Conservation (phyloP, 2,113 vertebrate species). For the Aleadryas rufinucha region DNA sequence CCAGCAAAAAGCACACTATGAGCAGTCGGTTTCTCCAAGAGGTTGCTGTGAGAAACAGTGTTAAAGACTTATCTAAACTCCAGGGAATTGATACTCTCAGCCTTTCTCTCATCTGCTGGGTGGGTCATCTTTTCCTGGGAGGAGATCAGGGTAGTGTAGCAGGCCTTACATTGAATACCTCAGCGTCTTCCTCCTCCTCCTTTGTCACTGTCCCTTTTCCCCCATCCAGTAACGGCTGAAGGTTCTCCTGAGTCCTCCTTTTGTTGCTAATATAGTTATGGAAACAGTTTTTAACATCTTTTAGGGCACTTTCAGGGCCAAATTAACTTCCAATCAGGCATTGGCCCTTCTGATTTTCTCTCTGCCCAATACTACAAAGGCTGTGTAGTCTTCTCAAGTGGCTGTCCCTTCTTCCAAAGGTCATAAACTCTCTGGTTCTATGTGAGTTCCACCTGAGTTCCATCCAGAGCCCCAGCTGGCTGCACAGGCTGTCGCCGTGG, state of each 20-base stretch:
- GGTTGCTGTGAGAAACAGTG: neutral
- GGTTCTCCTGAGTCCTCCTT: neutral
- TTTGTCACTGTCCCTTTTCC: neutral
- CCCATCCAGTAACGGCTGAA: neutral
- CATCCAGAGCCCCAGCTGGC: neutral
- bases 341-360: neutral
- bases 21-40: neutral
- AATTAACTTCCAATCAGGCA: neutral
- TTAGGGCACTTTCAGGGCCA: neutral
- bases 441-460: neutral
- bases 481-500: rapidly evolving
- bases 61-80: neutral
- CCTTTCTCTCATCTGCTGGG: neutral
- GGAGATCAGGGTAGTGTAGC: neutral
- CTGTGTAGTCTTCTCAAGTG: neutral
- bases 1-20: neutral
- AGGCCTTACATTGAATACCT: neutral
- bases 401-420: neutral
- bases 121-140: neutral
- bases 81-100: neutral
- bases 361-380: neutral
- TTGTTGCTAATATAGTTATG: neutral
- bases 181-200: neutral
- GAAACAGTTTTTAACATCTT: neutral
- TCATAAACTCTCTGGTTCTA: neutral